Evolutionary conservation across 1,140 invertebrate genomes (phyloP).

Genomic region (Idris sp.): DNA sequence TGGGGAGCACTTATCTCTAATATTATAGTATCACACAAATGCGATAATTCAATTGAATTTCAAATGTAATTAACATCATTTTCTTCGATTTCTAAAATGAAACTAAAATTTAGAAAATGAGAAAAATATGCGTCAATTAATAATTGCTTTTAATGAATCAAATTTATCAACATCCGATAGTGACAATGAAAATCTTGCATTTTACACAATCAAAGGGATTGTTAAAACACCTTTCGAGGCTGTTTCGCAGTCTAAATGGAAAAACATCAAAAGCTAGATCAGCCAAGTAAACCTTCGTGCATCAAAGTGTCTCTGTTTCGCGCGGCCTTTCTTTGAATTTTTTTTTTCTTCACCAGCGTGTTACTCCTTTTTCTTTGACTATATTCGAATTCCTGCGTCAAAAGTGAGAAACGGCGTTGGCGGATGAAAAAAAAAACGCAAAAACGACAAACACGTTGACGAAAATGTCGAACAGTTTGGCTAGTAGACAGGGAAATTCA

Average conservation of each 20-base stretch:
- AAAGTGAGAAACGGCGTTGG: slow-evolving; percentile 49
- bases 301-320: slow-evolving; percentile 41
- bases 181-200: no score
- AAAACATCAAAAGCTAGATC: slow-evolving; percentile 54
- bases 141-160: no score
- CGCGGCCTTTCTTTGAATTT: slow-evolving; percentile 46
- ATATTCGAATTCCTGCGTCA: slow-evolving; percentile 54
- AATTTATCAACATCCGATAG: no score
- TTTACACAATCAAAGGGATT: no score
- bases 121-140: no score
- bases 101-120: no score
- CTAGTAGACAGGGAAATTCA: slow-evolving; percentile 59
- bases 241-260: slow-evolving; percentile 33
- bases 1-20: slow-evolving; percentile 13
- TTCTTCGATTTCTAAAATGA: no score
- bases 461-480: slow-evolving; percentile 59
- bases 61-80: no score
- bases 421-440: slow-evolving; percentile 45
- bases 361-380: slow-evolving; percentile 45
- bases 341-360: no score
- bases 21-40: background rate
- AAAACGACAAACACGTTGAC: slow-evolving; percentile 53
- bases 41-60: slow-evolving; percentile 32
- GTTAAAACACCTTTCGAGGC: no score
- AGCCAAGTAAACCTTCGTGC: slow-evolving; percentile 43